Evolutionary conservation across 2,888 invertebrate species (phyloP), one percentile per base, ranked within the genome.

Genomic region (Scaptomyza parva): DNA sequence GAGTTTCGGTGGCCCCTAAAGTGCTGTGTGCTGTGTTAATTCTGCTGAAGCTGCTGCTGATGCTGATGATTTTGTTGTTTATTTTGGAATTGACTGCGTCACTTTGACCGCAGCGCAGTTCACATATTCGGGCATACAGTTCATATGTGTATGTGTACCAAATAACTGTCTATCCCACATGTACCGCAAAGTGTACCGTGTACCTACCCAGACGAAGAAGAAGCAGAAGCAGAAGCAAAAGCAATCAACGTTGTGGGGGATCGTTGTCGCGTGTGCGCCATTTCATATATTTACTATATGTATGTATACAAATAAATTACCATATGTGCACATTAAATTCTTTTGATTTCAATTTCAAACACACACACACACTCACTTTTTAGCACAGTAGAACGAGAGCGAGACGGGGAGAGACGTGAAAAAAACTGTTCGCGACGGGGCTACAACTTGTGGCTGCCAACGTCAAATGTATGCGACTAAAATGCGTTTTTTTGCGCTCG

Each of bases 371-470:
- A 33, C 48, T 33, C 20, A 26, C 26, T 14, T 47, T 18, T 48
- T 14, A 12, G 12, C 14, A 33, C 47, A 20, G 18, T n/a, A n/a
- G n/a, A n/a, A n/a, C n/a, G n/a, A n/a, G n/a, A n/a, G n/a, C n/a
- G n/a, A n/a, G n/a, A n/a, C n/a, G 3, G 28, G 20, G 33, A n/a
- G n/a, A 33, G 9, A 44, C n/a, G 17, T 18, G 18, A 30, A 20
- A 20, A 48, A 24, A 44, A 14, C n/a, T n/a, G n/a, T 40, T 12
- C 70, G 54, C 66, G 45, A 17, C 76, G 65, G 47, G 44, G 50
- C 72, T 74, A 67, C 86, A 83, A 85, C 86, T 82, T 85, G 82
- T 85, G 75, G 80, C 83, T 82, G 78, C 57, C 70, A 65, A 48
- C 68, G 63, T 17, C 9, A 79, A 61, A 52, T 53, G 47, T 63